Conservation (phyloP, 1,140 invertebrate genomes). For the Mizuhopecten yessoensis region DNA sequence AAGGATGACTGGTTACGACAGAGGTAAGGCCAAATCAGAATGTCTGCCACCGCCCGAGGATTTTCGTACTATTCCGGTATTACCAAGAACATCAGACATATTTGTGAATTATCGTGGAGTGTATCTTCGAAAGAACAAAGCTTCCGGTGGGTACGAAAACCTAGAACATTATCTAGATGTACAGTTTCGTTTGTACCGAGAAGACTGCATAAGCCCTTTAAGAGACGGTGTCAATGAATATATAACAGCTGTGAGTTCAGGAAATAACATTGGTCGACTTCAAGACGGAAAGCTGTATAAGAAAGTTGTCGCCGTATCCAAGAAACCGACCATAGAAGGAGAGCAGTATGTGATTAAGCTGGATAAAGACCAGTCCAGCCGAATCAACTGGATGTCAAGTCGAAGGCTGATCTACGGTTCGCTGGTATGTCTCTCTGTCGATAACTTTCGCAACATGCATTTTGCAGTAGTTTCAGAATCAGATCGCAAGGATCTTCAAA, state of each 20-base stretch:
- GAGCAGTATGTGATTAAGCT: conserved; percentile 74
- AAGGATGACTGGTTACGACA: neutral
- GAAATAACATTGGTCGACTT: conserved; percentile 34
- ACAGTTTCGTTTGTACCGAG: conserved; percentile 89
- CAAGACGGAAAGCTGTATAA: conserved; percentile 74
- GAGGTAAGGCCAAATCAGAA: neutral
- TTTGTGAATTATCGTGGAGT: conserved; percentile 61
- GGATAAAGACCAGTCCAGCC: conserved; percentile 68
- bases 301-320: conserved; percentile 67
- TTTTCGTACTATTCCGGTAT: conserved; percentile 77
- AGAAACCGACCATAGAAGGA: conserved; percentile 62
- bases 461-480: conserved; percentile 88
- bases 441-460: conserved; percentile 88
- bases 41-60: conserved; percentile 75
- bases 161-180: conserved; percentile 90
- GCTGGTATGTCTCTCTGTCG: conserved; percentile 88
- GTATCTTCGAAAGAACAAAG: conserved; percentile 86
- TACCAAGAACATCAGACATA: conserved; percentile 79
- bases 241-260: conserved; percentile 49
- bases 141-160: conserved; percentile 86
- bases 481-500: conserved; percentile 78
- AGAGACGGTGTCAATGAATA: conserved; percentile 78
- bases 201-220: conserved; percentile 86
- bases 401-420: conserved; percentile 89
- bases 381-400: conserved; percentile 81